These are phyloP conservation scores for Pygathrix nemaeus DNA, from an alignment of 2,113 vertebrate genomes.

Conservation along the genomic window DNA sequence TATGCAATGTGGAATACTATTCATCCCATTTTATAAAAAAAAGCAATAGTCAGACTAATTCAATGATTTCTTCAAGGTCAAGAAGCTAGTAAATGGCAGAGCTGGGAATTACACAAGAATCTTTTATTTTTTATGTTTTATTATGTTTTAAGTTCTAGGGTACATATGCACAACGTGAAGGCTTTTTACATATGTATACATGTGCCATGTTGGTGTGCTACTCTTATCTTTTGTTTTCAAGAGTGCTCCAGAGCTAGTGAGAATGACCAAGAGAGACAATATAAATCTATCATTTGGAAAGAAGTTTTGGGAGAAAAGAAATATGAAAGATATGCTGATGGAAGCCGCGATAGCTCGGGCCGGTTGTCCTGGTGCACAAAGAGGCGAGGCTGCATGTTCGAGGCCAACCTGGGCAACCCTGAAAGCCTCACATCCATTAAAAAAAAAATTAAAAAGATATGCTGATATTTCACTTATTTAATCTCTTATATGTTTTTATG, in stretches of 20 bases:
- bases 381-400: too few relatives aligned
- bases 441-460: not conserved
- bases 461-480: not conserved
- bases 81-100: not conserved
- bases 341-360: too few relatives aligned
- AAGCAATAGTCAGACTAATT: not conserved
- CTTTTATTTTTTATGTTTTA: not conserved
- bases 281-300: not conserved
- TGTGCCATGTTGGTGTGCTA: too few relatives aligned
- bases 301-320: constrained; percentile 7
- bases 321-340: not conserved
- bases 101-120: not conserved
- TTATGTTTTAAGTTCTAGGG: too few relatives aligned
- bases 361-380: too few relatives aligned
- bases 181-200: too few relatives aligned
- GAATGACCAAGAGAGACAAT: not conserved
- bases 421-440: too few relatives aligned
- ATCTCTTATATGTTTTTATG: not conserved
- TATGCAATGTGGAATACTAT: not conserved
- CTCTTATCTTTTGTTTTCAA: not conserved
- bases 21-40: not conserved
- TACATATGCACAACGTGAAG: too few relatives aligned
- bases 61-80: not conserved
- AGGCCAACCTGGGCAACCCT: too few relatives aligned
- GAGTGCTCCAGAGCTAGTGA: not conserved